These are phyloP conservation scores for Meloidogyne floridensis DNA, from an alignment of 1,140 invertebrate genomes.

Conservation along the genomic window DNA sequence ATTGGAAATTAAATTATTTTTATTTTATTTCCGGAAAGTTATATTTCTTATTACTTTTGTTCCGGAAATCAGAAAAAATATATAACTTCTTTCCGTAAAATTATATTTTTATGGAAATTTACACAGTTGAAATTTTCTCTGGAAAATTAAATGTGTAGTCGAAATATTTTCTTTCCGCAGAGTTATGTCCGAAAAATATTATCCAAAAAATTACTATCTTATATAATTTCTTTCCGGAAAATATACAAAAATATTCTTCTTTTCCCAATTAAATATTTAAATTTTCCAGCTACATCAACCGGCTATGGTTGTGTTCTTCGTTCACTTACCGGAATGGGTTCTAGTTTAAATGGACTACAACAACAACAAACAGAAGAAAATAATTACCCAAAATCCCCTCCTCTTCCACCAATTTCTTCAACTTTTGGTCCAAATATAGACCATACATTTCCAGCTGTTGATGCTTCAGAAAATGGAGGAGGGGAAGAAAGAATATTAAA, in stretches of 20 bases:
- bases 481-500: not conserved
- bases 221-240: constrained; percentile 3
- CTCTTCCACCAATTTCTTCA: not conserved
- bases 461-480: constrained; percentile 1
- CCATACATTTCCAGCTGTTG: constrained; percentile 21
- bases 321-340: constrained; percentile 22
- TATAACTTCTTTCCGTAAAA: no score
- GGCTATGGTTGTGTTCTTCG: constrained; percentile 26
- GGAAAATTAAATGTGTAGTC: no score
- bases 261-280: not conserved
- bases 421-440: not conserved
- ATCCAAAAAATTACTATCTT: not conserved
- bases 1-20: constrained; percentile 65
- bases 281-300: not conserved
- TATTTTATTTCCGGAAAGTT: no score
- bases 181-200: no score
- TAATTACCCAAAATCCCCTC: not conserved
- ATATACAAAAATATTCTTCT: not conserved
- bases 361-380: not conserved
- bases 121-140: no score
- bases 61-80: no score
- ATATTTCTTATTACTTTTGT: no score
- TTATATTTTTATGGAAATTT: no score
- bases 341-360: constrained; percentile 11
- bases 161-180: no score